Evolutionary conservation across 1,140 invertebrate genomes (phyloP).

Genomic region (Euura saliciscinereae): DNA sequence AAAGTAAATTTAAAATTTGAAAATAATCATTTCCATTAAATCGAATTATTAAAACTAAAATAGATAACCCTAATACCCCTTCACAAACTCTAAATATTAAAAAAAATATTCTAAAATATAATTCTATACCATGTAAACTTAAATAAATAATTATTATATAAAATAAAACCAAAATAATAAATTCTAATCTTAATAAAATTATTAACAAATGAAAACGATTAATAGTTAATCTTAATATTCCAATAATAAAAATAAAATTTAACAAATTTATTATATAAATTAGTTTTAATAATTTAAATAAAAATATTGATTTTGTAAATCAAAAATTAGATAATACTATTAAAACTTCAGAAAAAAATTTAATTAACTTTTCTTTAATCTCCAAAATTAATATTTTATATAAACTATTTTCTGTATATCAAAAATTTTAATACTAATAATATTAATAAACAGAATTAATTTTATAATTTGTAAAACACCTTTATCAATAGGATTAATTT

Average conservation of each 20-base stretch:
- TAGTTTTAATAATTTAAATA: too few species aligned
- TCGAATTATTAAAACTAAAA: slow-evolving; percentile 65
- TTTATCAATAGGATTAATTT: slow-evolving; percentile 56
- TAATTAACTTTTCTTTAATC: slow-evolving; percentile 62
- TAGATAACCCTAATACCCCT: slow-evolving; percentile 61
- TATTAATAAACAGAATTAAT: slow-evolving; percentile 45
- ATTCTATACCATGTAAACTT: slow-evolving; percentile 50
- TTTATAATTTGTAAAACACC: slow-evolving; percentile 29
- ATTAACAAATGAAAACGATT: slow-evolving; percentile 57
- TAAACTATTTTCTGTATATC: too few species aligned
- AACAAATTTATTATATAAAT: slow-evolving; percentile 67
- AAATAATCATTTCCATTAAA: slow-evolving; percentile 64
- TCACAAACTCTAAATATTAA: slow-evolving; percentile 66
- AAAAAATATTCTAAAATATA: slow-evolving; percentile 65
- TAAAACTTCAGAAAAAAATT: slow-evolving; percentile 63
- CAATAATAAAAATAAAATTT: slow-evolving; percentile 52
- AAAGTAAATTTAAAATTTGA: slow-evolving; percentile 59
- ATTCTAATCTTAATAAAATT: slow-evolving; percentile 61
- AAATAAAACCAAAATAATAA: slow-evolving; percentile 62
- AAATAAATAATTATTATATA: slow-evolving; percentile 57
- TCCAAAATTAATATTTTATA: slow-evolving; percentile 66
- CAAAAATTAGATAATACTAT: too few species aligned
- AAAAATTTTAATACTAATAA: slow-evolving; percentile 52
- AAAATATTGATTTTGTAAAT: too few species aligned
- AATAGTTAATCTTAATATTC: slow-evolving; percentile 30